Conservation (phyloP, 2,888 invertebrate species). For the Diloba caeruleocephala region DNA sequence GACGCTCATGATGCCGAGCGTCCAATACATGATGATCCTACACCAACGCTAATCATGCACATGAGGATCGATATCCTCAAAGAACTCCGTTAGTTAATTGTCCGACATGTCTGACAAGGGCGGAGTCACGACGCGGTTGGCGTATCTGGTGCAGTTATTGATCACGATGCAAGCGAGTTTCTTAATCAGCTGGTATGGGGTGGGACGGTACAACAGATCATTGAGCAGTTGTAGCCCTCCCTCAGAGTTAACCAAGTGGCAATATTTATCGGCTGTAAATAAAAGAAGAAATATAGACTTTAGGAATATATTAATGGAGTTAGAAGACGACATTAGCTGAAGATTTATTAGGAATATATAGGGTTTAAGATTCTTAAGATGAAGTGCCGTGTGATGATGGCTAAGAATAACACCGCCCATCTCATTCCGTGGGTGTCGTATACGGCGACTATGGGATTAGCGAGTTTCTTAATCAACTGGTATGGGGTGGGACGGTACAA, state of each 20-base stretch:
- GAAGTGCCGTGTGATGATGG: no score
- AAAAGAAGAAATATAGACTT: not conserved
- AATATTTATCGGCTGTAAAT: slow-evolving; percentile 96
- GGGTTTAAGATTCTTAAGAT: no score
- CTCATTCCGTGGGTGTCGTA: no score
- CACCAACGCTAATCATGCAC: slow-evolving; percentile 61
- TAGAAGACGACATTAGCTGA: no score
- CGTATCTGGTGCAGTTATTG: slow-evolving; percentile 88
- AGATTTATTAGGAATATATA: no score
- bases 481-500: slow-evolving; percentile 91
- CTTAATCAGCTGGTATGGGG: slow-evolving; percentile 91
- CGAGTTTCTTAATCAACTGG: slow-evolving; percentile 91
- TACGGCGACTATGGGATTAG: no score
- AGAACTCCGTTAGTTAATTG: slow-evolving; percentile 76
- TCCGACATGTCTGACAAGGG: slow-evolving; percentile 54
- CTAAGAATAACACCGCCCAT: no score
- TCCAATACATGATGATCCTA: slow-evolving; percentile 24
- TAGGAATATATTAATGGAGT: no score
- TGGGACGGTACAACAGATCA: slow-evolving; percentile 90
- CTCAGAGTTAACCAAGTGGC: slow-evolving; percentile 95
- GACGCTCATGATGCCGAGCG: slow-evolving; percentile 9
- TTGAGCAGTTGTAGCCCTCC: slow-evolving; percentile 94
- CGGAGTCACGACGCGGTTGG: slow-evolving; percentile 44
- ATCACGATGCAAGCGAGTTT: slow-evolving; percentile 91
- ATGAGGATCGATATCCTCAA: slow-evolving; percentile 72